phyloP scores from a whole-genome alignment of 2,113 vertebrate species.

The Coptodon rendalli region DNA sequence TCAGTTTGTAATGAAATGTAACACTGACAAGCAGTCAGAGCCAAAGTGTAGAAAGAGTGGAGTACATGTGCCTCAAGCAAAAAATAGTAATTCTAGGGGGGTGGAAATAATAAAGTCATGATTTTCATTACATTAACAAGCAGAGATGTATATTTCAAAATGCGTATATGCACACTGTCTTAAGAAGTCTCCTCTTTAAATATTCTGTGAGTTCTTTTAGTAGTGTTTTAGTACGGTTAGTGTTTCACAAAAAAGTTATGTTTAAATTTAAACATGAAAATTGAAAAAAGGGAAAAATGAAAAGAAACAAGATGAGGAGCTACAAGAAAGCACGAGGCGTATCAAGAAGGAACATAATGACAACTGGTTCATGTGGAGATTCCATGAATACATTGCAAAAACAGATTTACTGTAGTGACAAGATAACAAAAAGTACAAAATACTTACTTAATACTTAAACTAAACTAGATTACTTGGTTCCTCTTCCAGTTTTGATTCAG shows the following conservation, averaged over 20 bases:
- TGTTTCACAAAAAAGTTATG: not conserved
- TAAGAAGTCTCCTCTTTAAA: not conserved
- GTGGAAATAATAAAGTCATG: not conserved
- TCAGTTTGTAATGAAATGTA: slow-evolving; percentile 8
- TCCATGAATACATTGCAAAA: not conserved
- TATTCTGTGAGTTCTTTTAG: not conserved
- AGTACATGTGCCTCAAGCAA: not conserved
- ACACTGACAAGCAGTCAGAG: not conserved
- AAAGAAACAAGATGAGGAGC: not conserved
- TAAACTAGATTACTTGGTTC: not conserved
- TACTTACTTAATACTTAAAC: not conserved
- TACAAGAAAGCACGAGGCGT: not conserved
- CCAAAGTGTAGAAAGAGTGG: not conserved
- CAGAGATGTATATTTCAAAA: not conserved
- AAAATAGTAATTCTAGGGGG: not conserved
- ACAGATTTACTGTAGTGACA: not conserved
- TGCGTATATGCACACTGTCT: not conserved
- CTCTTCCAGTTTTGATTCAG: not conserved
- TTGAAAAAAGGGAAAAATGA: not conserved
- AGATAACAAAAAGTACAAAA: not conserved
- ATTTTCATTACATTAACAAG: not conserved
- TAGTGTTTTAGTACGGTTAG: not conserved
- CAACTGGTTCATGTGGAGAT: not conserved
- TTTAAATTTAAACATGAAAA: not conserved
- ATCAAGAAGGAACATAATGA: not conserved